Conservation (phyloP, 2,113 vertebrate species). For the Nettapus auritus region DNA sequence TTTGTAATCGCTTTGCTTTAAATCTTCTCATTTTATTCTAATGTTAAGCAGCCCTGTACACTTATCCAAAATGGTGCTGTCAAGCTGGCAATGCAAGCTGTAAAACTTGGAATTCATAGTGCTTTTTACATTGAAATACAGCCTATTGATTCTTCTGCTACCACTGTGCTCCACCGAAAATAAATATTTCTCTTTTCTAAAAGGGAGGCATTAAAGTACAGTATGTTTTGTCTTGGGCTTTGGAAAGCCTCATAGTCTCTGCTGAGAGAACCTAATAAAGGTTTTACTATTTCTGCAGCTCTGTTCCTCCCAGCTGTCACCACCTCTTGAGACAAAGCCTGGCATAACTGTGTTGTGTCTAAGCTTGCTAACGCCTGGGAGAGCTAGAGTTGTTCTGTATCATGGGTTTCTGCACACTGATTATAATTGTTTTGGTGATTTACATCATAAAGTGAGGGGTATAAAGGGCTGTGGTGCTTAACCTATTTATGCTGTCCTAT, state of each 20-base stretch:
- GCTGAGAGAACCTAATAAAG: too few species aligned
- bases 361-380: not conserved
- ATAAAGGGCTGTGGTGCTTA: not conserved
- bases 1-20: not conserved
- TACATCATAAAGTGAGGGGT: not conserved
- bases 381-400: not conserved
- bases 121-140: not conserved
- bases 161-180: not conserved
- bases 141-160: not conserved
- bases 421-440: not conserved
- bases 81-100: not conserved
- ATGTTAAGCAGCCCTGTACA: not conserved
- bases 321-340: not conserved
- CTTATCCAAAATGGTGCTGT: not conserved
- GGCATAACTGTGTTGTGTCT: not conserved
- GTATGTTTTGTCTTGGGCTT: not conserved
- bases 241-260: not conserved
- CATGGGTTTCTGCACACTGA: accelerated
- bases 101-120: not conserved
- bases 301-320: not conserved
- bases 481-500: not conserved
- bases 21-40: not conserved
- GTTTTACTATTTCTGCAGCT: not conserved
- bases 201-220: not conserved
- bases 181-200: not conserved